These are phyloP conservation scores for Embidobia sp. DNA, from an alignment of 2,888 invertebrate genomes.

Conservation along the genomic window DNA sequence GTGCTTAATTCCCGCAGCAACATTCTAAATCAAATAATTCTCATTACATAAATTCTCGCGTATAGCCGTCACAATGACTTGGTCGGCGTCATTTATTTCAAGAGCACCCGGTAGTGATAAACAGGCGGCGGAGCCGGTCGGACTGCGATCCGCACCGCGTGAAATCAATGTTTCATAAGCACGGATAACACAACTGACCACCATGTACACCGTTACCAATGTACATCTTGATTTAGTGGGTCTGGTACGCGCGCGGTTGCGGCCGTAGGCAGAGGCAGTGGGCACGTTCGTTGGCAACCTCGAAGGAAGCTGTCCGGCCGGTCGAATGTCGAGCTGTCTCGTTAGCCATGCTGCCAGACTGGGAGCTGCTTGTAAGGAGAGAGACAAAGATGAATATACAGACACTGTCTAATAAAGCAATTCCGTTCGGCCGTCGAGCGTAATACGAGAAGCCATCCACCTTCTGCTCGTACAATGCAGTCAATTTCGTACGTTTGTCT, in stretches of 20 bases:
- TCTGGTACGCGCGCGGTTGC: slow-evolving; percentile 72
- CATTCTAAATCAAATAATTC: slow-evolving; percentile 43
- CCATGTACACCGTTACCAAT: slow-evolving; percentile 80
- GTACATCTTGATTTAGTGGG: slow-evolving; percentile 81
- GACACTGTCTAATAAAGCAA: slow-evolving; percentile 78
- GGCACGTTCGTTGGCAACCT: slow-evolving; percentile 61
- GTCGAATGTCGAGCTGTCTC: slow-evolving; percentile 78
- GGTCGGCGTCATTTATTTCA: slow-evolving; percentile 38
- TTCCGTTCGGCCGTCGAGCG: slow-evolving; percentile 78
- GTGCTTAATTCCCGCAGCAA: slow-evolving; percentile 11
- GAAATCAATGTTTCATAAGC: slow-evolving; percentile 82
- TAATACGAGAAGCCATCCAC: slow-evolving; percentile 79
- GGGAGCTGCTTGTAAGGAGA: slow-evolving; percentile 53
- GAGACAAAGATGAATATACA: slow-evolving; percentile 57
- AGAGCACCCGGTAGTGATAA: slow-evolving; percentile 71
- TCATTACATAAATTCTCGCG: slow-evolving; percentile 42
- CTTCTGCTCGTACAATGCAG: slow-evolving; percentile 66
- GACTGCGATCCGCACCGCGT: slow-evolving; percentile 74
- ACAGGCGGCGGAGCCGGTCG: slow-evolving; percentile 71
- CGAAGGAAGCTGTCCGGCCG: slow-evolving; percentile 73
- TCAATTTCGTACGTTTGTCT: slow-evolving; percentile 27
- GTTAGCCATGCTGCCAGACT: slow-evolving; percentile 73
- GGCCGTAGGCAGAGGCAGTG: slow-evolving; percentile 57
- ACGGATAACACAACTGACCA: slow-evolving; percentile 78
- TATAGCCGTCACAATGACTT: slow-evolving; percentile 23